Base-by-base conservation (phyloP, 2,888 invertebrate species). In the Holacanthella duospinosa region DNA sequence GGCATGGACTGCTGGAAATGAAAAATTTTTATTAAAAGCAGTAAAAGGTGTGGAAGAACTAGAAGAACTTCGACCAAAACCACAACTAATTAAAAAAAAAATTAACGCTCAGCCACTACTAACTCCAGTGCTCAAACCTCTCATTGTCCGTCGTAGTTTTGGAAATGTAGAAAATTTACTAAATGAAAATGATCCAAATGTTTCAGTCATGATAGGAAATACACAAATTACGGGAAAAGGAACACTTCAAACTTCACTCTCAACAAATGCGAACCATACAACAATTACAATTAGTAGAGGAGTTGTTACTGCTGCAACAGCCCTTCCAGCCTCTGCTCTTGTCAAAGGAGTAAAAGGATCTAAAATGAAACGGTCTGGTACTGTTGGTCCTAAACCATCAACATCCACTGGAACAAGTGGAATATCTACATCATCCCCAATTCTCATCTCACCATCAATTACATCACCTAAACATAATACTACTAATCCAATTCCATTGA, bases 1-100 rank as follows among this genome's bases (percentile, higher is more conserved):
- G 44, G 54, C 70, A n/a, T 73, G 73, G 73, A 62, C 60, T 16
- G 68, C 70, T 61, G 61, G 67, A 1, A 70, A 64, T 60, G 73
- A 73, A 62, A 65, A 67, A 36, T 73, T 66, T 61, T 55, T 73
- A 1, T 58, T 73, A 1, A 64, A 66, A 44, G 29, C 70, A 24
- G 64, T 73, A 1, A 60, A 70, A 2, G 73, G 73, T 1, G 69
- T 73, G 1, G 63, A 68, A 12, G 63, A 55, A 43, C 48, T 71
- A 2, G 69, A 70, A 57, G 67, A 68, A 44, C 53, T 73, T 6
- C 53, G 66, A 4, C 66, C 64, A 1, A 36, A 55, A 12, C 59
- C 61, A 27, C 36, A n/a, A 9, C 6, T 36, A 16, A 36, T 36
- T 36, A 6, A 16, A 6, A 36, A 16, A 6, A 6, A 6, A 36